phyloP scores from a whole-genome alignment of 2,888 invertebrate species.

The Rhabditophanes sp. region DNA sequence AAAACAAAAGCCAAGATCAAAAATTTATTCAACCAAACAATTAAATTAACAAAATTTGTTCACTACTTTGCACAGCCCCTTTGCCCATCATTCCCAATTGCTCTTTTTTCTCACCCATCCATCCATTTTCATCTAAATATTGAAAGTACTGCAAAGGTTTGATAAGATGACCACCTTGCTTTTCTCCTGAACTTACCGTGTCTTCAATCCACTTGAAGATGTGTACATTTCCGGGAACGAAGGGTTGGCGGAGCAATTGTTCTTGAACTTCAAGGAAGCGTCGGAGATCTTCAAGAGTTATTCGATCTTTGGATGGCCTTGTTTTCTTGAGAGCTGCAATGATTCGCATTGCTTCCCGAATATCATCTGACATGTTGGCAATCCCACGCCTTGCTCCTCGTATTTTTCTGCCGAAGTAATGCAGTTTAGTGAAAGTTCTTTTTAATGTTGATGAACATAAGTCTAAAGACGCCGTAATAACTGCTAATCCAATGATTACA shows the following conservation, averaged over 20 bases:
- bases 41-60: no score
- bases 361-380: conserved; percentile 43
- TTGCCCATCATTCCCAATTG: no score
- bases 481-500: conserved; percentile 44
- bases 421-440: conserved; percentile 43
- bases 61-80: no score
- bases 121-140: no score
- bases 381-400: conserved; percentile 37
- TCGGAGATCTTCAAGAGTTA: conserved; percentile 43
- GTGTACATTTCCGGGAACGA: conserved; percentile 43
- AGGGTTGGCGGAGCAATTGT: conserved; percentile 36
- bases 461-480: conserved; percentile 43
- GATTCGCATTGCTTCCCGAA: conserved; percentile 43
- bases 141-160: no score
- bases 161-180: no score
- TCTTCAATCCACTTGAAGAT: conserved; percentile 44
- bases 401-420: conserved; percentile 41
- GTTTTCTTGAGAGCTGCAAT: conserved; percentile 43
- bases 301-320: conserved; percentile 39
- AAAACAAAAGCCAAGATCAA: no score
- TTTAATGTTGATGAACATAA: conserved; percentile 43
- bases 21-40: no score
- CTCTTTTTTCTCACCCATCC: no score
- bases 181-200: conserved; percentile 15
- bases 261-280: conserved; percentile 43